A percentile compares a stretch with the other conserved stretches of the same genome.
phyloP scores from a whole-genome alignment of 2,888 invertebrate species.

The Eumacrocentrus americanus region DNA sequence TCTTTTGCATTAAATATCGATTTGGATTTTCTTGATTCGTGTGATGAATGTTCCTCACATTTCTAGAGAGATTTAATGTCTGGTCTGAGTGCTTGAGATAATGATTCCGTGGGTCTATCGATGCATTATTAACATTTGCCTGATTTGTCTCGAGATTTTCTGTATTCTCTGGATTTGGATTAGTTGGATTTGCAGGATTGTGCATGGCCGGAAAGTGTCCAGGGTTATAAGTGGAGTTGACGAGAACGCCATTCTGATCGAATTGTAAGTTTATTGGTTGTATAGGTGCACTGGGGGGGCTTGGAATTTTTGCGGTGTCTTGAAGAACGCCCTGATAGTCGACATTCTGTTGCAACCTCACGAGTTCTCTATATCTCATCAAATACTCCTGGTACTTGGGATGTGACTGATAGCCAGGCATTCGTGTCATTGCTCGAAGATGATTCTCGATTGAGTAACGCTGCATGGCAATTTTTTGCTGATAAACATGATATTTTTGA shows the following conservation, averaged over 20 bases:
- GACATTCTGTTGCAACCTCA: conserved; percentile 52
- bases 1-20: conserved; percentile 33
- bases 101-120: conserved; percentile 32
- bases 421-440: conserved; percentile 48
- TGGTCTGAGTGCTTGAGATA: conserved; percentile 36
- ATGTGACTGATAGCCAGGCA: conserved; percentile 55
- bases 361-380: conserved; percentile 50
- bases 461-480: conserved; percentile 51
- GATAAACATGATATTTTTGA: conserved; percentile 53
- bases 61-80: conserved; percentile 31
- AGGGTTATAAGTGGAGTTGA: conserved; percentile 52
- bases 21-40: conserved; percentile 28
- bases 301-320: conserved; percentile 42
- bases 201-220: conserved; percentile 41
- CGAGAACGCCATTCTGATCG: conserved; percentile 57
- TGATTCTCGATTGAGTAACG: conserved; percentile 52
- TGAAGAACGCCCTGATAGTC: conserved; percentile 52
- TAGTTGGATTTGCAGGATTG: conserved; percentile 21
- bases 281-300: conserved; percentile 35
- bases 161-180: conserved; percentile 9
- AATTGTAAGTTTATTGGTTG: conserved; percentile 58
- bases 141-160: conserved; percentile 10
- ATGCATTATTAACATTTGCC: not conserved
- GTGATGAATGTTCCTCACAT: conserved; percentile 26
- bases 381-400: conserved; percentile 57